These are phyloP conservation scores for Protaetia brevitarsis DNA, from an alignment of 1,140 invertebrate species.

Conservation along the genomic window DNA sequence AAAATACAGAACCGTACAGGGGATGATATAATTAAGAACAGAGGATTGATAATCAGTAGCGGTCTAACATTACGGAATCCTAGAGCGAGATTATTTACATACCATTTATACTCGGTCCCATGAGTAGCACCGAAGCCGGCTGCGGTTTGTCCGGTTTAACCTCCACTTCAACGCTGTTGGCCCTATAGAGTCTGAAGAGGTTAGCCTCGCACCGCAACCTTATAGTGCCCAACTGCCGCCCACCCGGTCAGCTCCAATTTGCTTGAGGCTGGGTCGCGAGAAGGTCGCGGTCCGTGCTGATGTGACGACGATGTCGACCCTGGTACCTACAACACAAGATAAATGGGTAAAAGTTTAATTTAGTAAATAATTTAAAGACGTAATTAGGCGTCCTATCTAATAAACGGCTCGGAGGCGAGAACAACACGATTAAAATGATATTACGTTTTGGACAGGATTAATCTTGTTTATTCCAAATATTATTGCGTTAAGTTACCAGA, in stretches of 20 bases:
- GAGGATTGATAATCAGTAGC: too few relatives aligned
- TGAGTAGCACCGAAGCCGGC: slow-evolving; percentile 44
- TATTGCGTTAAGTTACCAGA: too few relatives aligned
- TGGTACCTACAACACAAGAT: slow-evolving; percentile 38
- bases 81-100: slow-evolving; percentile 5
- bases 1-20: too few relatives aligned
- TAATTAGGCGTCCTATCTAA: too few relatives aligned
- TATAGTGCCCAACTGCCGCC: slow-evolving; percentile 44
- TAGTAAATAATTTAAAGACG: not conserved
- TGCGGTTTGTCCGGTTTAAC: slow-evolving; percentile 43
- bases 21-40: too few relatives aligned
- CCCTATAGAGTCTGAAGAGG: slow-evolving; percentile 43
- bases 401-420: too few relatives aligned
- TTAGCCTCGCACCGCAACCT: slow-evolving; percentile 43
- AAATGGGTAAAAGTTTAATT: not conserved
- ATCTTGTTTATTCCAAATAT: too few relatives aligned
- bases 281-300: slow-evolving; percentile 34
- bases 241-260: slow-evolving; percentile 44
- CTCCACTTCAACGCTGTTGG: slow-evolving; percentile 43
- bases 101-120: slow-evolving; percentile 39
- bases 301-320: slow-evolving; percentile 45
- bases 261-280: slow-evolving; percentile 41
- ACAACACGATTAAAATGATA: too few relatives aligned
- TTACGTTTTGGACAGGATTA: too few relatives aligned
- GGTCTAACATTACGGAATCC: not conserved